Base-by-base conservation (phyloP, 2,888 invertebrate species). In the Fragum sueziense region DNA sequence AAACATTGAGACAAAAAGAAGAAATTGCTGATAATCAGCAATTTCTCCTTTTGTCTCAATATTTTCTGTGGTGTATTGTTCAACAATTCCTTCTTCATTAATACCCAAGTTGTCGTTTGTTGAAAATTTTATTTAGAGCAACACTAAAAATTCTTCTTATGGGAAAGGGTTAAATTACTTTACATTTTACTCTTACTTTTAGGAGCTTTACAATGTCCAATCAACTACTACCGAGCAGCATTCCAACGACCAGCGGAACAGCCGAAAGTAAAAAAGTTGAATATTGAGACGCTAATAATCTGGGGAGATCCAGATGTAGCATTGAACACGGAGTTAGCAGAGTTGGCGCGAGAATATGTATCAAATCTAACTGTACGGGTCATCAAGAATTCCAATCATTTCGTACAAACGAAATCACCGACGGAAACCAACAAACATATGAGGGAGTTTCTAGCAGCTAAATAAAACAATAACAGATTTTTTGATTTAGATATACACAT, bases 391-490 rank as follows among this genome's bases (percentile, higher is more conserved):
- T 95, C 95, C 4, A 95, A 95, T 27, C 97, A 97, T 93, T 96
- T 96, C 94, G 96, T 96, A 0, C 96, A 96, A 88, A 96, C 96
- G 91, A 96, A 97, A 91, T 94, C 94, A 79, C 95, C 96, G 0
- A 94, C 94, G 11, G 91, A 93, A 78, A 95, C 96, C 77, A 96
- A 96, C 91, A 93, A 94, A 85, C 92, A 95, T 70, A 94, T 96
- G 54, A 90, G 95, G 54, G 95, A 95, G 86, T 96, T 95, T 74
- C 71, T 91, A 3, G 41, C 81, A 20, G 70, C 54, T 27, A 62
- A 75, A 33, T 62, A 37, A 65, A 3, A n/a, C n/a, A n/a, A n/a
- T n/a, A n/a, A n/a, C n/a, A n/a, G n/a, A n/a, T n/a, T n/a, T n/a
- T n/a, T n/a, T n/a, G n/a, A n/a, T n/a, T n/a, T n/a, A n/a, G n/a